Conservation (phyloP, 2,113 vertebrate genomes). For the Anarhynchus alexandrinus region DNA sequence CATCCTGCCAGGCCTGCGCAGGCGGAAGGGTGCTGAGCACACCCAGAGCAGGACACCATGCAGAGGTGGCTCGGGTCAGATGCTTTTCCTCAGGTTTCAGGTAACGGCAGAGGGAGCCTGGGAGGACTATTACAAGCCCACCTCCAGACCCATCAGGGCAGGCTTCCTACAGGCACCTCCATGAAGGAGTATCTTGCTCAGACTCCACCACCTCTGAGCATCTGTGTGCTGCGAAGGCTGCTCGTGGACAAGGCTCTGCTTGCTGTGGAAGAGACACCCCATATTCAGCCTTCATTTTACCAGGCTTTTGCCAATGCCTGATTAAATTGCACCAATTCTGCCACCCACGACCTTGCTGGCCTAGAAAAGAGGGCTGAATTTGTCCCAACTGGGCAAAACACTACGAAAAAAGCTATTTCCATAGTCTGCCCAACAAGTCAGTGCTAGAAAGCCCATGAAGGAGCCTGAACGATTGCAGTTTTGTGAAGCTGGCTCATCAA, state of each 20-base stretch:
- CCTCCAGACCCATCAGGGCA: rapidly evolving
- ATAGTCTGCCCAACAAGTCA: not conserved
- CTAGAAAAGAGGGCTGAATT: not conserved
- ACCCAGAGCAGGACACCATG: not conserved
- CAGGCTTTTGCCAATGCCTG: not conserved
- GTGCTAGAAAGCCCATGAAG: not conserved
- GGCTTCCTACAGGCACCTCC: not conserved
- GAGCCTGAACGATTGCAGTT: not conserved
- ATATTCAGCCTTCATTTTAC: not conserved
- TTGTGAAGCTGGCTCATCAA: not conserved
- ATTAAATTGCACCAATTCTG: not conserved
- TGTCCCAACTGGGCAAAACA: not conserved
- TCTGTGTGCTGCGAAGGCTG: not conserved
- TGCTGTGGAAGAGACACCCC: not conserved
- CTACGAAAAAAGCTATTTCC: not conserved
- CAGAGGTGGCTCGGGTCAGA: not conserved
- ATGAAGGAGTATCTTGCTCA: not conserved
- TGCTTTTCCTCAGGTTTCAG: not conserved
- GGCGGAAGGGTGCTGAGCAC: not conserved
- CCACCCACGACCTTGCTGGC: not conserved
- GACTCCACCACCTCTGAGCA: rapidly evolving
- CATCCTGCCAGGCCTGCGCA: not conserved
- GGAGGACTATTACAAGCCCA: not conserved
- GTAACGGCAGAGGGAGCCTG: not conserved
- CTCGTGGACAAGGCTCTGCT: rapidly evolving